These are phyloP conservation scores for Pampus argenteus DNA, from an alignment of 2,797 vertebrate genomes.

Conservation along the genomic window DNA sequence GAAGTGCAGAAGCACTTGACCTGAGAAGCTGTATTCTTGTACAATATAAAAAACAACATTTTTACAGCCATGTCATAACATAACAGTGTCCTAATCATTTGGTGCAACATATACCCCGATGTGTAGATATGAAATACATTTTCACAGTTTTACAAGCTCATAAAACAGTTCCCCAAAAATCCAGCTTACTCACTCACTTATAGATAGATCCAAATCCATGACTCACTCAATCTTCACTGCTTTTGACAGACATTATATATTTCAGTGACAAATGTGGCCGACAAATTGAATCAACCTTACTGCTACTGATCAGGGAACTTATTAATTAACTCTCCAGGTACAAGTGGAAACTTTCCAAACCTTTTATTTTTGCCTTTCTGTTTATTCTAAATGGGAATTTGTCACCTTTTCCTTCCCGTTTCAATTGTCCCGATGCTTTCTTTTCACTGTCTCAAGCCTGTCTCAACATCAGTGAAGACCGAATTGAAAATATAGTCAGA, in stretches of 20 bases:
- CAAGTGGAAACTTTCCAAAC: conserved; percentile 33
- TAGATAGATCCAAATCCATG: background rate
- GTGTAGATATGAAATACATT: conserved; percentile 22
- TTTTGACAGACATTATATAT: conserved; percentile 28
- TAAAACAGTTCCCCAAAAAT: conserved; percentile 34
- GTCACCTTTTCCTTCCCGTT: conserved; percentile 10
- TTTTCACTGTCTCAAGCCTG: conserved; percentile 14
- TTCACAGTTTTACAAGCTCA: conserved; percentile 36
- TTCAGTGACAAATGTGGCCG: conserved; percentile 10
- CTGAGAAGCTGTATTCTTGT: conserved; percentile 16
- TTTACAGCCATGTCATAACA: conserved; percentile 29
- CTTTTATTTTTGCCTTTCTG: conserved; percentile 33
- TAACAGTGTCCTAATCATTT: conserved; percentile 28
- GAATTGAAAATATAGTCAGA: conserved; percentile 41
- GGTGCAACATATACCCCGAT: conserved; percentile 17
- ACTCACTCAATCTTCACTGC: conserved; percentile 6
- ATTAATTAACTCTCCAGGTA: conserved; percentile 19
- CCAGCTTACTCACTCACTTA: conserved; percentile 15
- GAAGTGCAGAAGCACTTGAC: conserved; percentile 37
- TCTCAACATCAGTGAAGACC: conserved; percentile 35
- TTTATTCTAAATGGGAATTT: conserved; percentile 19
- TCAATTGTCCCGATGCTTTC: conserved; percentile 9
- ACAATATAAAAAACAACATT: conserved; percentile 17
- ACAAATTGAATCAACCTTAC: conserved; percentile 39
- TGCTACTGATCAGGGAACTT: conserved; percentile 12